These are phyloP conservation scores for Marmota monax DNA, from an alignment of 2,113 vertebrate species.

Conservation along the genomic window DNA sequence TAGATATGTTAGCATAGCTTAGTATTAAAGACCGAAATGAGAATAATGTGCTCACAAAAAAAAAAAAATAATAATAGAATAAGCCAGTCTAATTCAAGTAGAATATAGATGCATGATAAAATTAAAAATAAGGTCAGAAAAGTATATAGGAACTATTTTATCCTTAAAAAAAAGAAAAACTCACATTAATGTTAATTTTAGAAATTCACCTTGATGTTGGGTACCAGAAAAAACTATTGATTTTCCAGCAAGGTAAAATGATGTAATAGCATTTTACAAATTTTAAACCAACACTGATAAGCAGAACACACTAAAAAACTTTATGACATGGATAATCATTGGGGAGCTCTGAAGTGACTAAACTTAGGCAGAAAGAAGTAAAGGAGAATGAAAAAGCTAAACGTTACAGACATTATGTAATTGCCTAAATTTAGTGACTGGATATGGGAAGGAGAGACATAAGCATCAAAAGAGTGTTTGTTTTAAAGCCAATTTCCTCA, in stretches of 20 bases:
- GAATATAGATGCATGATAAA: background rate
- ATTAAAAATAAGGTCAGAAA: background rate
- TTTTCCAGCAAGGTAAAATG: background rate
- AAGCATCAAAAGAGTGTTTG: background rate
- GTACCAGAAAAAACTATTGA: background rate
- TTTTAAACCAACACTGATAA: background rate
- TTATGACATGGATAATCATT: background rate
- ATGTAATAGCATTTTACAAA: background rate
- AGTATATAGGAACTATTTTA: background rate
- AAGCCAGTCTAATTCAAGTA: background rate
- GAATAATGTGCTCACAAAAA: background rate
- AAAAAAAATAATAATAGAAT: background rate
- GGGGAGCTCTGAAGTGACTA: background rate
- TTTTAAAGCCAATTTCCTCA: background rate
- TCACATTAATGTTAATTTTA: background rate
- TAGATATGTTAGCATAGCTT: background rate
- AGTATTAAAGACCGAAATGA: conserved; percentile 9
- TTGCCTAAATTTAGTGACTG: background rate
- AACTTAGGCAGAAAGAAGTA: background rate
- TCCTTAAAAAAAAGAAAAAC: background rate
- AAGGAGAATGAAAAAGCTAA: background rate
- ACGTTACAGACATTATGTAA: background rate
- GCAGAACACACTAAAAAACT: background rate
- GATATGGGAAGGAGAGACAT: background rate
- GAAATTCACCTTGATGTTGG: background rate